Evolutionary conservation across 2,797 vertebrate species (phyloP).

Genomic region (Pitangus sulphuratus): DNA sequence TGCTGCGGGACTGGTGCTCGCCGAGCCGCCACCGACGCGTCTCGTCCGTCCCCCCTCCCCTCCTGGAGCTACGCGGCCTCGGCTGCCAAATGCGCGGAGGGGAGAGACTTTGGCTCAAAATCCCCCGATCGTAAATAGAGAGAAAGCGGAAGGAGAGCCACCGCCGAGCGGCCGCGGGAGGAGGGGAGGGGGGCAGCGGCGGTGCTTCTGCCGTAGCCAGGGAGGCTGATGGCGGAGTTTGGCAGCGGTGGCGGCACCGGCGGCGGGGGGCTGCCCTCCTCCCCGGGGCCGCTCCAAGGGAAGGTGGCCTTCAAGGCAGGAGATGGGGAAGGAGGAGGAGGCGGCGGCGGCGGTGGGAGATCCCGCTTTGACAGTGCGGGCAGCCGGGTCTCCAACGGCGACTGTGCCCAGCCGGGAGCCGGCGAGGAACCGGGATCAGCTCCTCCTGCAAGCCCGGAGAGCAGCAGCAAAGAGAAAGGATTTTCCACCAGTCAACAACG

Average conservation of each 20-base stretch:
- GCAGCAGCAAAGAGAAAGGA: constrained; percentile 65
- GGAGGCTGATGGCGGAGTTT: constrained; percentile 91
- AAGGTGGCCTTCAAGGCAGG: constrained; percentile 80
- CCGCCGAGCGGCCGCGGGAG: constrained; percentile 50
- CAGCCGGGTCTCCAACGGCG: constrained; percentile 88
- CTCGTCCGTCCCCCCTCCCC: neutral
- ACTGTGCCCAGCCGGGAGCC: constrained; percentile 82
- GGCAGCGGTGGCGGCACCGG: constrained; percentile 80
- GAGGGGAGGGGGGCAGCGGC: constrained; percentile 48
- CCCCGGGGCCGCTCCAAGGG: constrained; percentile 74
- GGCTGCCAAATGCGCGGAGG: constrained; percentile 30
- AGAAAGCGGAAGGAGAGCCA: constrained; percentile 71
- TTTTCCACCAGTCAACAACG: constrained; percentile 33
- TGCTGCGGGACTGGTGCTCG: constrained; percentile 41
- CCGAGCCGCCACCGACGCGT: neutral
- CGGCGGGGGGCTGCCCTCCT: constrained; percentile 80
- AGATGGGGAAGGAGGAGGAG: constrained; percentile 75
- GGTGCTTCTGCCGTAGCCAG: constrained; percentile 60
- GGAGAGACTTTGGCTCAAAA: constrained; percentile 3
- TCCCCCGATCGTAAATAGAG: constrained; percentile 13
- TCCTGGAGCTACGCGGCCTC: neutral
- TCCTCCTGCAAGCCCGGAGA: constrained; percentile 78
- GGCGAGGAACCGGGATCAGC: constrained; percentile 72
- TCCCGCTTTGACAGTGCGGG: constrained; percentile 78
- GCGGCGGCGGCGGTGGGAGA: constrained; percentile 74